Evolutionary conservation across 1,140 invertebrate genomes (phyloP).

Genomic region (Drosophila cardini): DNA sequence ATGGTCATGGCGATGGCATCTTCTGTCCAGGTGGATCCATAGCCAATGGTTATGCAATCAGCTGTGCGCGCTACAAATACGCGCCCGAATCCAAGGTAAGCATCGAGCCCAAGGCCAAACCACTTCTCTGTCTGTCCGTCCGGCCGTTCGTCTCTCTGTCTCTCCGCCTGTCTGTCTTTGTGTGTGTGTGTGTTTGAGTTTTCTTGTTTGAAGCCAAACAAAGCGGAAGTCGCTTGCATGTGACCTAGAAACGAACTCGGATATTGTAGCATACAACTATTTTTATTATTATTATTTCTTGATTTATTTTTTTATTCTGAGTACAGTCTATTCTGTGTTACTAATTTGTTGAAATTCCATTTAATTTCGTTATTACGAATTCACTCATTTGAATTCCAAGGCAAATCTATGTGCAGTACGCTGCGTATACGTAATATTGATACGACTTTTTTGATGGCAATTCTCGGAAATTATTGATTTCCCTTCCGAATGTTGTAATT

Average conservation of each 20-base stretch:
- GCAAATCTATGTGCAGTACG: conserved; percentile 5
- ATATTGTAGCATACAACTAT: conserved; percentile 24
- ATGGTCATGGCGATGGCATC: conserved; percentile 92
- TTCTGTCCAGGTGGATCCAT: conserved; percentile 98
- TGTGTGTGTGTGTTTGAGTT: conserved; percentile 1
- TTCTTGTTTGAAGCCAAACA: conserved; percentile 32
- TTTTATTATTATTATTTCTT: background rate
- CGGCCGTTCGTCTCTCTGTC: conserved; percentile 3
- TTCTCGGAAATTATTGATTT: background rate
- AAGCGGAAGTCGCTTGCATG: conserved; percentile 33
- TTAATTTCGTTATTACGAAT: conserved; percentile 1
- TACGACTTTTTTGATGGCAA: background rate
- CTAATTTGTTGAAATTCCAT: background rate
- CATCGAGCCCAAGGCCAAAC: conserved; percentile 43
- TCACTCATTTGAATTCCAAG: conserved; percentile 4
- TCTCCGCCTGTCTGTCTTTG: background rate
- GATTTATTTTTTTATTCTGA: too few species aligned
- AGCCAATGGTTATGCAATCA: conserved; percentile 97
- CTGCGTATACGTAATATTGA: conserved; percentile 10
- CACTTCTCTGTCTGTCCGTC: conserved; percentile 13
- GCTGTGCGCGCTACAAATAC: conserved; percentile 91
- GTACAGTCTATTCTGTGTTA: conserved; percentile 14
- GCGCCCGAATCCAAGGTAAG: conserved; percentile 92
- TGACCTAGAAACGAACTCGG: conserved; percentile 34
- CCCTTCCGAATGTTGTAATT: too few species aligned